Evolutionary conservation across 1,140 invertebrate genomes (phyloP).

Genomic region (Chironomus striatipennis): DNA sequence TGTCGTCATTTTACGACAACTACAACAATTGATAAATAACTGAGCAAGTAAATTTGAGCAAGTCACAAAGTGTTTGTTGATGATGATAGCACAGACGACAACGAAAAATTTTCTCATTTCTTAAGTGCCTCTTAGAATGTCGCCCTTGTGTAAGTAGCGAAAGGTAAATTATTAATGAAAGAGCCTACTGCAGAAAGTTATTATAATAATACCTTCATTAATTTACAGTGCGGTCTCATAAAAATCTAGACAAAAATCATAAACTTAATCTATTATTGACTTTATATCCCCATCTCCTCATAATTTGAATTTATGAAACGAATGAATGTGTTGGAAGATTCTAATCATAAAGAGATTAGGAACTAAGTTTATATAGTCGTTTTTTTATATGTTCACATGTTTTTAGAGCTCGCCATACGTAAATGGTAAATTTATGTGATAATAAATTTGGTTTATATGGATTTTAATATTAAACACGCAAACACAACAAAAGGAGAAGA

Average conservation of each 20-base stretch:
- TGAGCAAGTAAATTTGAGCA: not conserved
- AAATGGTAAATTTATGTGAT: conserved; percentile 9
- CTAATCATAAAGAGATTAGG: not conserved
- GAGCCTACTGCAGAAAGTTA: not conserved
- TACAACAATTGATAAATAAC: too few relatives aligned
- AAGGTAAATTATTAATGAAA: conserved; percentile 17
- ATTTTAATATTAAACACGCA: not conserved
- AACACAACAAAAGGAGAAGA: not conserved
- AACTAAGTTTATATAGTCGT: not conserved
- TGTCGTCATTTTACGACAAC: too few relatives aligned
- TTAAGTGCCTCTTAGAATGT: not conserved
- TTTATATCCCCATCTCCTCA: not conserved
- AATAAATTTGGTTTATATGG: not conserved
- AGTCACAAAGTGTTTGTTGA: not conserved
- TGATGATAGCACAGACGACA: not conserved
- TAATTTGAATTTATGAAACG: too few relatives aligned
- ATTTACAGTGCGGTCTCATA: conserved; percentile 3
- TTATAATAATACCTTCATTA: conserved; percentile 9
- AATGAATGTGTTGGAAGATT: not conserved
- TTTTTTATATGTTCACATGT: too few relatives aligned
- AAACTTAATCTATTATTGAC: conserved; percentile 7
- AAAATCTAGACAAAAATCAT: conserved; percentile 18
- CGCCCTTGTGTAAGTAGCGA: not conserved
- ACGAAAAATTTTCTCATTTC: not conserved
- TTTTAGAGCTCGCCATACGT: not conserved